Percentiles rank a stretch among this genome's conserved stretches.
phyloP scores from a whole-genome alignment of 2,113 vertebrate species.

The Cyanoramphus novaezelandiae region DNA sequence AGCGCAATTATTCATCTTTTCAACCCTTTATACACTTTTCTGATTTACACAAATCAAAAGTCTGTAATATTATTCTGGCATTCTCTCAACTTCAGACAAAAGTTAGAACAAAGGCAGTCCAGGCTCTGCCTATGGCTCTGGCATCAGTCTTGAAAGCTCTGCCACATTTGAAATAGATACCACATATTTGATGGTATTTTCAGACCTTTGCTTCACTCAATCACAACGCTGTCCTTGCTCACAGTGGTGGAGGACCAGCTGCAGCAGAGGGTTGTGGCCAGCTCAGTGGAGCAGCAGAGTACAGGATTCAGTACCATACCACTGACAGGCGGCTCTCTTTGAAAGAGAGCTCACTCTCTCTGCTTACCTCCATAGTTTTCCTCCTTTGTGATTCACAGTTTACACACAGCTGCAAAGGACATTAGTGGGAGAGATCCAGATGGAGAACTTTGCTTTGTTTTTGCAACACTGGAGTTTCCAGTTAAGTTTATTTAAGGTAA shows the following conservation, averaged over 20 bases:
- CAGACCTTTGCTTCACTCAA: not conserved
- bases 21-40: not conserved
- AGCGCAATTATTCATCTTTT: not conserved
- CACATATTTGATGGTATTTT: not conserved
- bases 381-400: not conserved
- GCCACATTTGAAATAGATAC: not conserved
- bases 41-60: not conserved
- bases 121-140: not conserved
- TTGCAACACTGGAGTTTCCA: not conserved
- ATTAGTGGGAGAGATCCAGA: slow-evolving; percentile 36
- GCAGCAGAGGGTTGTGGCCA: accelerated
- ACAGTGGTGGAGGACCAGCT: accelerated
- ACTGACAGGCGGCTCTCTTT: accelerated
- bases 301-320: accelerated
- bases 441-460: not conserved
- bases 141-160: not conserved
- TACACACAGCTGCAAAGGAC: slow-evolving; percentile 12
- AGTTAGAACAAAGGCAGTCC: not conserved
- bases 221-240: accelerated
- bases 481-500: slow-evolving; percentile 21
- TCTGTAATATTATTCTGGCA: not conserved
- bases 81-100: not conserved
- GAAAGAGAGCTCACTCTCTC: not conserved
- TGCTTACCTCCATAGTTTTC: not conserved
- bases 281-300: accelerated